phyloP scores from a whole-genome alignment of 2,888 invertebrate species.

The Lampropteryx suffumata region DNA sequence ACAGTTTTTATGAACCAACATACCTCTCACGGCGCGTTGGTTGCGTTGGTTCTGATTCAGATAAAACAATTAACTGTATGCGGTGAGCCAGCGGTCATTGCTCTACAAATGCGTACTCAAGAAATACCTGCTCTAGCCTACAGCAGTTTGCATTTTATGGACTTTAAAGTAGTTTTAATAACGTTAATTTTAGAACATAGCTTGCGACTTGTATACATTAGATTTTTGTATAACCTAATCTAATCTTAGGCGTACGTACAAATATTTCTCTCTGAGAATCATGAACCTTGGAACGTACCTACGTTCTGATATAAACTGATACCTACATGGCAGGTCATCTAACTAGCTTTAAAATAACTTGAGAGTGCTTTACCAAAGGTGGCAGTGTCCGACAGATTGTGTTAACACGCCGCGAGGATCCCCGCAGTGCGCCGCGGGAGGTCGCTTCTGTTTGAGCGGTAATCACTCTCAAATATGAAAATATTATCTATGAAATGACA shows the following conservation, averaged over 20 bases:
- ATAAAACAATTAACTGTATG: constrained; percentile 26
- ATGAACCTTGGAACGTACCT: too few relatives aligned
- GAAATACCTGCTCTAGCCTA: not conserved
- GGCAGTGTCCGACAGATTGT: constrained; percentile 44
- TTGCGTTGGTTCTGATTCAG: constrained; percentile 21
- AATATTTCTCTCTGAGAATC: too few relatives aligned
- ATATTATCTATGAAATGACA: constrained; percentile 61
- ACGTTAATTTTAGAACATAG: too few relatives aligned
- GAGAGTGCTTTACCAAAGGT: constrained; percentile 21
- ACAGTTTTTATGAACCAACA: constrained; percentile 1
- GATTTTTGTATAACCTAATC: too few relatives aligned
- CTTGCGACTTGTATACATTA: too few relatives aligned
- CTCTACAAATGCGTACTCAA: constrained; percentile 17
- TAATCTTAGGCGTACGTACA: too few relatives aligned
- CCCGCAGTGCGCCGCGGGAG: constrained; percentile 69
- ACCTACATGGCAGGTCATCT: too few relatives aligned
- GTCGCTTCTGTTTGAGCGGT: constrained; percentile 61
- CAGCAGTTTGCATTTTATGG: too few relatives aligned
- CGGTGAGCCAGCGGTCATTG: constrained; percentile 20
- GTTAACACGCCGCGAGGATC: constrained; percentile 51
- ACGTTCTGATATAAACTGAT: too few relatives aligned
- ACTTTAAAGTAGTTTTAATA: too few relatives aligned
- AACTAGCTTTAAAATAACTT: not conserved
- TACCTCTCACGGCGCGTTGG: not conserved
- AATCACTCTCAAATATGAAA: constrained; percentile 64